A percentile compares a stretch with the other conserved stretches of the same genome.
Conservation (phyloP, 2,888 invertebrate genomes). For the Agrenia bidenticulata region DNA sequence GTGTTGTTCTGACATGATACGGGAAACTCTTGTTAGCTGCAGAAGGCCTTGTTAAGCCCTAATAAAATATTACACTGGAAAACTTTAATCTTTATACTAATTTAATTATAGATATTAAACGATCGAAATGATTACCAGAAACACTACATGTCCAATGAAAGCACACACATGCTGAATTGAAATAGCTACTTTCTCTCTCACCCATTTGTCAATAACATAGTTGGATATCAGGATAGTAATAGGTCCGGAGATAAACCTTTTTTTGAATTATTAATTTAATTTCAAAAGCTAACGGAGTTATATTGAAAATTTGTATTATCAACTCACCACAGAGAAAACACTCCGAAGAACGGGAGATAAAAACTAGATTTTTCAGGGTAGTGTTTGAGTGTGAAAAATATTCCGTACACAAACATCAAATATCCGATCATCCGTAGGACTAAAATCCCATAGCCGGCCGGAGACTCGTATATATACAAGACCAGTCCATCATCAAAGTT, state of each 20-base stretch:
- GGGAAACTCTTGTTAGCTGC: slow-evolving; percentile 87
- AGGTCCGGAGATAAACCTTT: slow-evolving; percentile 77
- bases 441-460: slow-evolving; percentile 81
- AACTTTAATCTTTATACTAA: too few relatives aligned
- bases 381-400: slow-evolving; percentile 74
- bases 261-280: too few relatives aligned
- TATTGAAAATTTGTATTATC: too few relatives aligned
- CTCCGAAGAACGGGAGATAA: slow-evolving; percentile 78
- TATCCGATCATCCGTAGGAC: slow-evolving; percentile 74
- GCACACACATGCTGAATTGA: slow-evolving; percentile 68
- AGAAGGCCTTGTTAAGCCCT: slow-evolving; percentile 77
- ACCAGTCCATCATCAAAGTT: slow-evolving; percentile 89
- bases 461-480: slow-evolving; percentile 84
- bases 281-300: too few relatives aligned
- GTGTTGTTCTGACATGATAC: slow-evolving; percentile 78
- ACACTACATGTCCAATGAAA: slow-evolving; percentile 69
- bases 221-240: slow-evolving; percentile 76
- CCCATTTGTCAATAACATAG: slow-evolving; percentile 77
- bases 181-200: slow-evolving; percentile 72
- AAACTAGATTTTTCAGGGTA: slow-evolving; percentile 81
- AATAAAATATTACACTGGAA: slow-evolving; percentile 54
- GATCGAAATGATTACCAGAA: too few relatives aligned
- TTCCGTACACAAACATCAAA: slow-evolving; percentile 72
- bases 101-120: too few relatives aligned
- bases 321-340: slow-evolving; percentile 76